Base-by-base conservation (phyloP, 2,888 invertebrate genomes). In the Idaea aversata region DNA sequence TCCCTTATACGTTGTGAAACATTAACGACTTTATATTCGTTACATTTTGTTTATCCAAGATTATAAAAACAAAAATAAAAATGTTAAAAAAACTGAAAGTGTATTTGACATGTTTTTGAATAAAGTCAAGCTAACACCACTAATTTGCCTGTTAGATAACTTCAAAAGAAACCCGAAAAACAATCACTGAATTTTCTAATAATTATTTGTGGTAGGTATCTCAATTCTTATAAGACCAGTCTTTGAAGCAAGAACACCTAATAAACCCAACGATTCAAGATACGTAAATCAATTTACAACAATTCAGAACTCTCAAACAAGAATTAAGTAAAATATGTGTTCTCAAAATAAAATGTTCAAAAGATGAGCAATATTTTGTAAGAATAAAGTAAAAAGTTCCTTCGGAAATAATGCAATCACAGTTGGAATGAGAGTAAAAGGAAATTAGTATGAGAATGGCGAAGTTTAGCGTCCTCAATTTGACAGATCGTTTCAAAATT, bases 321-420 rank as follows among this genome's bases (percentile, higher is more conserved):
- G 57, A 65, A 58, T 58, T 16, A 65, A 69, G 65, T 61, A 62
- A 63, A 60, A 65, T 15, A 16, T 16, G 58, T 16, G 58, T 6
- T 58, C 58, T 62, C 65, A 79, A 80, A 84, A 79, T 79, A 81
- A 79, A 80, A 73, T 74, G 69, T 77, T 73, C 69, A 74, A 77
- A 74, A 77, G 75, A 47, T 47, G 75, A 78, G 82, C 83, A 79
- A 81, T 85, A 84, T 86, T 87, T 83, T 79, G 83, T 80, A 84
- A 73, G 74, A 76, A 76, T 76, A 80, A 83, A 82, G 85, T 83
- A 80, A 83, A 84, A 84, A 85, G 80, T 85, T 80, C 81, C 82
- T 79, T 82, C 83, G 83, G 85, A 87, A 86, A 88, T 90, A 89
- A 91, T 88, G 87, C 88, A 90, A 90, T 90, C 86, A 86, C 78